These are phyloP conservation scores for Phyto melanocephala DNA, from an alignment of 2,888 invertebrate genomes.

Conservation along the genomic window DNA sequence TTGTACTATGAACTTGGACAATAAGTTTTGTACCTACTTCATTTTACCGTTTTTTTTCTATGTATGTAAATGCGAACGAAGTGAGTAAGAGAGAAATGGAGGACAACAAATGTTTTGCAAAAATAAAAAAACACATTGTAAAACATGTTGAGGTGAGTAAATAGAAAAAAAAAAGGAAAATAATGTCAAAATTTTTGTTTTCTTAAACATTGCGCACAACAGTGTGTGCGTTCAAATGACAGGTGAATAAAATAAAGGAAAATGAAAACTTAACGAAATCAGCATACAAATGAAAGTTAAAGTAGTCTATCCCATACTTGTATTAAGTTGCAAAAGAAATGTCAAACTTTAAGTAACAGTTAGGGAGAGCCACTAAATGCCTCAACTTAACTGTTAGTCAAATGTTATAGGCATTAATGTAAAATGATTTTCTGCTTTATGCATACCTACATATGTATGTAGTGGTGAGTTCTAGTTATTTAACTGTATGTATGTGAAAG, in stretches of 20 bases:
- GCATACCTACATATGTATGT: background rate
- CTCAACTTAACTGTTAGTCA: no score
- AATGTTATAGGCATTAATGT: no score
- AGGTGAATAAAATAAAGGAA: slow-evolving; percentile 14
- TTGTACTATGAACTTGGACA: slow-evolving; percentile 26
- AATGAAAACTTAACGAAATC: slow-evolving; percentile 46
- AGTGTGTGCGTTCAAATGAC: background rate
- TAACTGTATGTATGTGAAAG: background rate
- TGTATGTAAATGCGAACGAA: no score
- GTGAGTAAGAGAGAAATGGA: background rate
- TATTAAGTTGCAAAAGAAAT: background rate
- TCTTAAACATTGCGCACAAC: slow-evolving; percentile 2
- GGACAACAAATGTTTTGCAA: background rate
- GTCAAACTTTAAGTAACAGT: slow-evolving; percentile 20
- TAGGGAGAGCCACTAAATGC: background rate
- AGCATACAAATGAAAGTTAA: no score
- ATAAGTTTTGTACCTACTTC: slow-evolving; percentile 12
- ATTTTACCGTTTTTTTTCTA: background rate
- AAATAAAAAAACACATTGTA: background rate
- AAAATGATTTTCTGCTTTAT: no score
- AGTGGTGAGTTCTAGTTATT: background rate
- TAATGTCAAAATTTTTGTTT: background rate
- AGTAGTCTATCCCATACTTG: background rate
- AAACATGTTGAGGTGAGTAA: background rate
- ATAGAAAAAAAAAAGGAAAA: background rate